These are phyloP conservation scores for Zeugodacus cucurbitae DNA, from an alignment of 1,140 invertebrate genomes.

Conservation along the genomic window DNA sequence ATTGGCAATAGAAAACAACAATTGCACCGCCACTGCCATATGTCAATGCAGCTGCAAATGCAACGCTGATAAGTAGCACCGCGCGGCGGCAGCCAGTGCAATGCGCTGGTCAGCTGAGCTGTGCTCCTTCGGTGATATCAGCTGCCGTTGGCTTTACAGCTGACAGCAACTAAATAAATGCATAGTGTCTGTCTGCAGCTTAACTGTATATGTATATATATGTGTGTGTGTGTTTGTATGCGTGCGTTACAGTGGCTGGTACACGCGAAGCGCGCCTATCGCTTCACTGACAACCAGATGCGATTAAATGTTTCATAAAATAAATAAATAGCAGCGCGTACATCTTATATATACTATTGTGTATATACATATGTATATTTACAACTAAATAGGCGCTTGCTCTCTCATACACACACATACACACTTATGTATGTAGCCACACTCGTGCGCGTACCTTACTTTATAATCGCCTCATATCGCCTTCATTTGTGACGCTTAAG, in stretches of 20 bases:
- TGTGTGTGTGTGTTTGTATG: background rate
- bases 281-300: background rate
- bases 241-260: background rate
- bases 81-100: background rate
- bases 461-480: background rate
- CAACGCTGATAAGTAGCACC: background rate
- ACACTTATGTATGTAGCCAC: background rate
- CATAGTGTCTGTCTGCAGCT: background rate
- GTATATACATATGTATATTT: background rate
- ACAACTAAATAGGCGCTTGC: background rate
- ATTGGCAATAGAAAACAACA: no score
- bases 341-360: background rate
- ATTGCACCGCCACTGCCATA: background rate
- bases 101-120: constrained; percentile 22
- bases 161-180: background rate
- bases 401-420: background rate
- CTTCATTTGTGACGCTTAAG: background rate
- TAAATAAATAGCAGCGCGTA: background rate
- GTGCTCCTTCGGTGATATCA: background rate
- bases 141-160: background rate
- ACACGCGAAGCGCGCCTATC: background rate
- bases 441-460: background rate
- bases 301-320: constrained; percentile 12
- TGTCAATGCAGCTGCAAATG: constrained; percentile 13
- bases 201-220: background rate